Base-by-base conservation (phyloP, 2,888 invertebrate species). In the Sceliomorpha sp. region DNA sequence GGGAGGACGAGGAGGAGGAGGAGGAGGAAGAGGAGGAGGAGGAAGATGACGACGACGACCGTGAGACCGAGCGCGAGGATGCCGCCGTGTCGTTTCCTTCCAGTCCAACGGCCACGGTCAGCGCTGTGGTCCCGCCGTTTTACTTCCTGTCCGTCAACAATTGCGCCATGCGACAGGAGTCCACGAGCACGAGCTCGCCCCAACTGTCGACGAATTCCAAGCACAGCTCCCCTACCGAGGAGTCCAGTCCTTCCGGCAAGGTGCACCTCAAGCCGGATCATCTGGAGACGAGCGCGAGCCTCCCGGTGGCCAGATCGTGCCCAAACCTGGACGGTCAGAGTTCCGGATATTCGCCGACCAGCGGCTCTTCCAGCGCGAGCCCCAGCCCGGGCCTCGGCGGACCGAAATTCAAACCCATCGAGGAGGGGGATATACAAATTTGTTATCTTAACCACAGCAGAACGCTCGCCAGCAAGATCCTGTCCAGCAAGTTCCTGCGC, bases 361-460 rank as follows among this genome's bases (percentile, higher is more conserved):
- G 91, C 70, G 89, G 86, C 15, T 85, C 88, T 1, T 89, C 89
- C 3, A 80, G 89, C 27, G 90, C 90, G 39, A 88, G 84, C 31
- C 83, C 88, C 1, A 78, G 80, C 51, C 86, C 91, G 37, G 84
- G 85, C 67, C 90, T 80, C 0, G 81, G 83, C 10, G 92, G 92
- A 0, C 92, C 92, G 0, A 89, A 92, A 24, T 92, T 93, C 88
- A 94, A 94, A 84, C 90, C 94, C 34, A 90, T 94, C 40, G 90
- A 91, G 9, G 94, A 94, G 76, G 94, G 94, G 1, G 91, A 93
- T 69, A 91, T 94, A 29, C 92, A 93, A 81, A 91, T 95, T 66
- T 95, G 94, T 89, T 92, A 93, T 80, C 90, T 95, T 74, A 94
- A 94, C 78, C 94, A 95, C 85, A 93, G 94, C 1, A 90, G 94